Base-by-base conservation (phyloP, 2,888 invertebrate species). In the Erebia ligea region DNA sequence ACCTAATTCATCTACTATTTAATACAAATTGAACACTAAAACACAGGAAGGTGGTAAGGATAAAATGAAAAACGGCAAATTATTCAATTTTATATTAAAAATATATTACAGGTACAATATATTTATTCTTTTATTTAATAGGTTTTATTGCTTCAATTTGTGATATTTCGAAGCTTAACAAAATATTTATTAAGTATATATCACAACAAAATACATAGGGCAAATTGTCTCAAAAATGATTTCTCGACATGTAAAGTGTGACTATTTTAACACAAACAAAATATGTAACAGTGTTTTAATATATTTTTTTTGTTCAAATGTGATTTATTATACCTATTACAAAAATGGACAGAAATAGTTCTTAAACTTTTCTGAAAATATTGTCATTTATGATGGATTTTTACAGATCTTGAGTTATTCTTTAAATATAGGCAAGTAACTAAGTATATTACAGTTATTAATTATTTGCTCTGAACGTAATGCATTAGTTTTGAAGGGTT, bases 11-110 rank as follows among this genome's bases (percentile, higher is more conserved):
- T 8, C 50, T 17, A 17, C 54, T 10, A 19, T 17, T 19, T 15
- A 19, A 19, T 8, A 54, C 0, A 52, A 52, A 52, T 3, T 25
- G 15, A 19, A 17, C 19, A 10, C 1, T 9, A 11, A 19, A 56
- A 21, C 1, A 56, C 21, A 13, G 1, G n/a, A 34, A 10, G n/a
- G 6, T 8, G 21, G 52, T 15, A 13, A n/a, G 45, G 25, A 42
- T 56, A 45, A 66, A 70, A 71, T 66, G 52, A 73, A 69, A 65
- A 11, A 40, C 62, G 34, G 4, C 42, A 40, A 65, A 48, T 42
- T 62, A 69, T 67, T 72, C 45, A 72, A 79, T 85, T 86, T 88
- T 88, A 78, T 89, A 88, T 84, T 88, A 86, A 89, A 90, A 89
- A 90, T 87, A 89, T 86, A 87, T 56, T 84, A 87, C 84, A 84